Evolutionary conservation across 1,140 invertebrate genomes (phyloP).

Genomic region (Eriosoma lanigerum): DNA sequence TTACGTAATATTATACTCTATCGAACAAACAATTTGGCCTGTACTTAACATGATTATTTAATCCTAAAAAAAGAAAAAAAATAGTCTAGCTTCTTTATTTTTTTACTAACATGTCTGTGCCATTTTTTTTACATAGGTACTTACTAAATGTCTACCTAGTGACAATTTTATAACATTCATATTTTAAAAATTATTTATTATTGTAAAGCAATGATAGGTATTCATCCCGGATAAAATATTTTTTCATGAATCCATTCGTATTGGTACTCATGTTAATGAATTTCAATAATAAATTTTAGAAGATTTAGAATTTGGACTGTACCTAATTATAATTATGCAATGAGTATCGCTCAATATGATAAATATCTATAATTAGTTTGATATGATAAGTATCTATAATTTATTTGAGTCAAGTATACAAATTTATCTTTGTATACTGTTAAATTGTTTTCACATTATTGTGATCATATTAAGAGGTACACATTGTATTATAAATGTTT

Average conservation of each 20-base stretch:
- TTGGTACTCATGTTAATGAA: conserved; percentile 29
- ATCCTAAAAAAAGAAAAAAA: conserved; percentile 32
- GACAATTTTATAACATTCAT: conserved; percentile 38
- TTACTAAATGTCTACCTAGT: conserved; percentile 28
- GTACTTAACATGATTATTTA: conserved; percentile 47
- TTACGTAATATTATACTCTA: background rate
- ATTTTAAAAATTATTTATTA: conserved; percentile 32
- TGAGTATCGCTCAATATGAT: conserved; percentile 3
- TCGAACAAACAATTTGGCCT: conserved; percentile 40
- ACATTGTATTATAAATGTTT: background rate
- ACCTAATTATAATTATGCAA: background rate
- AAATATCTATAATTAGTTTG: background rate
- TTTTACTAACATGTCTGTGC: conserved; percentile 52
- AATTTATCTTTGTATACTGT: background rate
- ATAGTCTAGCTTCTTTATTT: conserved; percentile 49
- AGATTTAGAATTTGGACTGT: background rate
- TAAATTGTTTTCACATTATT: background rate
- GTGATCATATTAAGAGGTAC: background rate
- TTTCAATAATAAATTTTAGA: background rate
- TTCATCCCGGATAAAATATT: conserved; percentile 22
- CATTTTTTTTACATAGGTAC: conserved; percentile 47
- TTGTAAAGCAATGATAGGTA: conserved; percentile 18
- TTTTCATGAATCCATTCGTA: conserved; percentile 16
- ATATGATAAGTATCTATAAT: too few species aligned
- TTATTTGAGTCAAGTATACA: background rate